These are phyloP conservation scores for Malurus splendens DNA, from an alignment of 2,797 vertebrate genomes.

Conservation along the genomic window DNA sequence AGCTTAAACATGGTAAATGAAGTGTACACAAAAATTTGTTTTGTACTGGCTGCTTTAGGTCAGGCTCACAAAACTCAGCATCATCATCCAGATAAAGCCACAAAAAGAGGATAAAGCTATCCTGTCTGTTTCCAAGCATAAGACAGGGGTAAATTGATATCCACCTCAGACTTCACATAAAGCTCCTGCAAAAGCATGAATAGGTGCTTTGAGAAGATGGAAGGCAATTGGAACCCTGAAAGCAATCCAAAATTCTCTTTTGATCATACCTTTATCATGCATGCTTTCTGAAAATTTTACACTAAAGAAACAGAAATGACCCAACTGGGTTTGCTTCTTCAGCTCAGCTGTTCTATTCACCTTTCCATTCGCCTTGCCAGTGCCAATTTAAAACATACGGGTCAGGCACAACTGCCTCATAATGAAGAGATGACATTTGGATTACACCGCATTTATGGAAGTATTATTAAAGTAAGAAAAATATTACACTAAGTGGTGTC, in stretches of 20 bases:
- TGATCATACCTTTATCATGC: neutral
- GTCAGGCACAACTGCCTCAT: neutral
- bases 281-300: neutral
- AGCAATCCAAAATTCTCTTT: slow-evolving; percentile 16
- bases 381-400: neutral
- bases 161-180: neutral
- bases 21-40: neutral
- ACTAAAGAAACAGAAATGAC: slow-evolving; percentile 1
- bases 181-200: slow-evolving; percentile 11
- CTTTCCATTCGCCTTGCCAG: neutral
- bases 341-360: neutral
- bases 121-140: neutral
- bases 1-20: neutral
- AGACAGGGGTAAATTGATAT: neutral
- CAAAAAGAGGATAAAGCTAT: neutral
- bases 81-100: neutral
- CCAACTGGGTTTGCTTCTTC: slow-evolving; percentile 3
- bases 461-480: neutral
- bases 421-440: neutral
- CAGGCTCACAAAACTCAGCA: neutral
- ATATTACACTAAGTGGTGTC: neutral
- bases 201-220: slow-evolving; percentile 2
- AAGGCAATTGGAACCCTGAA: neutral
- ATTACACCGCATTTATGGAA: neutral
- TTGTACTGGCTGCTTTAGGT: neutral